phyloP scores from a whole-genome alignment of 2,113 vertebrate genomes.

The Reinhardtius hippoglossoides region DNA sequence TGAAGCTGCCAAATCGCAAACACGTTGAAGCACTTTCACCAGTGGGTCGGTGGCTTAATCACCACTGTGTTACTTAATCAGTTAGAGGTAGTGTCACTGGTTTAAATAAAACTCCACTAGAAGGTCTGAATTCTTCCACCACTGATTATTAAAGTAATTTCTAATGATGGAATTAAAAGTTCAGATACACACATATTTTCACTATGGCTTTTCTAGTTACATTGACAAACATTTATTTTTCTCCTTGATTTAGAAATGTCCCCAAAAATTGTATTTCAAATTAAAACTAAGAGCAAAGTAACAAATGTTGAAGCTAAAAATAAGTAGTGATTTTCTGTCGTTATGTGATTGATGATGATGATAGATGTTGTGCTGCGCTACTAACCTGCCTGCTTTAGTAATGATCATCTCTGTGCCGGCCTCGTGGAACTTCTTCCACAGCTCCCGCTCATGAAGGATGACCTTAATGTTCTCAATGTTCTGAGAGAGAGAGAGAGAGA shows the following conservation, averaged over 20 bases:
- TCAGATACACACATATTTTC: background rate
- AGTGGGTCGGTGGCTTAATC: no score
- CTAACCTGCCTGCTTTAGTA: constrained; percentile 98
- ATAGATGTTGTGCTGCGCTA: constrained; percentile 33
- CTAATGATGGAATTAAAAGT: background rate
- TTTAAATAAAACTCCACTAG: background rate
- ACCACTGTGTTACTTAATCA: background rate
- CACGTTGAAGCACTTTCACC: background rate
- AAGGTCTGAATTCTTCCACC: background rate
- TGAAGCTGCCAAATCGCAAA: background rate
- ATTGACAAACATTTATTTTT: background rate
- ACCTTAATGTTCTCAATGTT: constrained; percentile 98
- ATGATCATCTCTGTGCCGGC: constrained; percentile 99
- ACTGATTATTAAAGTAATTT: background rate
- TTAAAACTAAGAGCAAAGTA: no score
- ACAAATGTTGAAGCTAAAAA: background rate
- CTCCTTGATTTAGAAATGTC: background rate
- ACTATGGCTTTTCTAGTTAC: background rate
- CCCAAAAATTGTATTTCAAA: no score
- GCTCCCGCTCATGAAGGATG: constrained; percentile 93
- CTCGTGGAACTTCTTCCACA: constrained; percentile 99
- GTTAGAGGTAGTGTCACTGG: no score
- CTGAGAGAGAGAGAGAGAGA: constrained; percentile 67
- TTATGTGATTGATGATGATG: background rate
- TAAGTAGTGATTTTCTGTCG: background rate